These are phyloP conservation scores for Rhipidura dahli DNA, from an alignment of 2,113 vertebrate genomes.

Conservation along the genomic window DNA sequence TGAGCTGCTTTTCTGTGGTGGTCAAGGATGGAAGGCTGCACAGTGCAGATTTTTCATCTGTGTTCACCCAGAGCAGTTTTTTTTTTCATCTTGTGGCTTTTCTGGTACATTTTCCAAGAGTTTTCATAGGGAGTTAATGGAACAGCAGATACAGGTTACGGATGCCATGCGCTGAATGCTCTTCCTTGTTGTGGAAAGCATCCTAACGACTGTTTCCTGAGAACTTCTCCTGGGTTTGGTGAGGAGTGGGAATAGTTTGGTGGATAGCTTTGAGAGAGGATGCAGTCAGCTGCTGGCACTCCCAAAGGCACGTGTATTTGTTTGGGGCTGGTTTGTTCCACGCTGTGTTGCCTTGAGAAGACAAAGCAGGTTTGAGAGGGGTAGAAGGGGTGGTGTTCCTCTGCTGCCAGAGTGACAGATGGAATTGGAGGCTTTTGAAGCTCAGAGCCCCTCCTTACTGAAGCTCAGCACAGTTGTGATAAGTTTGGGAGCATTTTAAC, in stretches of 20 bases:
- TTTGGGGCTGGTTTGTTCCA: accelerated
- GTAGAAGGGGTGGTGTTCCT: background rate
- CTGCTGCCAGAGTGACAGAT: background rate
- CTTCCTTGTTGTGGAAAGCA: background rate
- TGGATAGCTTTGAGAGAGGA: background rate
- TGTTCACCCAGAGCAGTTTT: background rate
- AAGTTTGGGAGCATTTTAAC: background rate
- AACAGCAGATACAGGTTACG: accelerated
- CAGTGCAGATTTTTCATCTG: background rate
- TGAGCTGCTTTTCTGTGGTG: background rate
- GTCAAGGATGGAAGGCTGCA: background rate
- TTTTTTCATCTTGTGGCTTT: background rate
- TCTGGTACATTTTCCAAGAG: background rate
- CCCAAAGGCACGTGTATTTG: background rate
- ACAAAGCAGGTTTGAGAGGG: background rate
- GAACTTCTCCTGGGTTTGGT: background rate
- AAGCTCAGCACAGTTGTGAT: background rate
- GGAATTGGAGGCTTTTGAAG: background rate
- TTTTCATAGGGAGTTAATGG: background rate
- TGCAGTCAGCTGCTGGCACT: background rate
- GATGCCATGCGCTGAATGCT: accelerated
- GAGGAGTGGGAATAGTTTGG: background rate
- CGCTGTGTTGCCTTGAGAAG: background rate
- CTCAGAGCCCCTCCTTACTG: background rate
- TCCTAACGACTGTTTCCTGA: background rate